Conservation (phyloP, 2,888 invertebrate species). For the Mythimna vitellina region DNA sequence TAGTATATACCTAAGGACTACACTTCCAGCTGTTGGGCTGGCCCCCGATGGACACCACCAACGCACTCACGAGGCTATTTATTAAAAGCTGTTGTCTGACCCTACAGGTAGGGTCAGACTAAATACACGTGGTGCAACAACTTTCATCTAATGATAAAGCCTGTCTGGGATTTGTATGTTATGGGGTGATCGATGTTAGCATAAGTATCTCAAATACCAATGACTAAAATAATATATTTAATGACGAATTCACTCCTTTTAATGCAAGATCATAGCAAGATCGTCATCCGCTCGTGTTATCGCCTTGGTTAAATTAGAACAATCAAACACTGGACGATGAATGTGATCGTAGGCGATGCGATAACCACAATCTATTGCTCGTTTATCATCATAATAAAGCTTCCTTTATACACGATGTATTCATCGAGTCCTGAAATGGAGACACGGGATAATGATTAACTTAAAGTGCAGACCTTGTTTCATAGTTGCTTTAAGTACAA, state of each 20-base stretch:
- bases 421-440: not conserved
- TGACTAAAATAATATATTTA: too few relatives aligned
- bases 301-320: conserved; percentile 25
- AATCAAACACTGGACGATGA: conserved; percentile 9
- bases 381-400: conserved; percentile 19
- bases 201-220: too few relatives aligned
- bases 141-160: too few relatives aligned
- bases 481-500: too few relatives aligned
- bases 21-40: not conserved
- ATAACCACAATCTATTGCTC: conserved; percentile 19
- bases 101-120: too few relatives aligned
- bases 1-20: not conserved
- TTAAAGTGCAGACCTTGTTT: too few relatives aligned
- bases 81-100: too few relatives aligned
- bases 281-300: not conserved
- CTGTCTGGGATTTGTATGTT: not conserved
- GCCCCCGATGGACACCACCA: not conserved
- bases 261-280: not conserved
- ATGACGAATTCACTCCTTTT: not conserved
- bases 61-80: not conserved
- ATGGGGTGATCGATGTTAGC: not conserved
- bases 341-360: conserved; percentile 16
- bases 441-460: not conserved
- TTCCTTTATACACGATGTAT: conserved; percentile 1
- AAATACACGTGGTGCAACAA: too few relatives aligned